Base-by-base conservation (phyloP, 2,797 vertebrate species). In the Sternarchorhynchus goeldii region DNA sequence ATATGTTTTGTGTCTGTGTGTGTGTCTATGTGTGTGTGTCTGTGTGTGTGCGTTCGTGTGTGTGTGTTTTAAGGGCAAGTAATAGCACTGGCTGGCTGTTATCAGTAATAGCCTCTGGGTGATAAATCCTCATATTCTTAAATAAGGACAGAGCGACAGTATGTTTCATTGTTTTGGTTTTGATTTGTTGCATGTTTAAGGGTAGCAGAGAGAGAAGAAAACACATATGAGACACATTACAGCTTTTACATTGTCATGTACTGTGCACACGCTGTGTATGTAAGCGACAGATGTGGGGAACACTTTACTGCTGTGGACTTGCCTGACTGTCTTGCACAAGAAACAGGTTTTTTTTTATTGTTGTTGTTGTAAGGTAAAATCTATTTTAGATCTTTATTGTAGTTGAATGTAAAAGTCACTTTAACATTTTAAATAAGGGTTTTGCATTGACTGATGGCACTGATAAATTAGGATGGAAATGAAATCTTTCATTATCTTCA, bases 391-490 rank as follows among this genome's bases (percentile, higher is more conserved):
- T 85, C 81, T 29, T 87, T 86, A 91, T 89, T 86, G 85, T 82
- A 84, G 85, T 85, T 90, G 89, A 91, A 88, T 80, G 87, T 84
- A 70, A 84, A 75, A 82, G 75, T 80, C 79, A 41, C 69, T 82
- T 82, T 83, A 82, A 83, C 83, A 85, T 78, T 84, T 81, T 45
- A 63, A 80, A 79, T 77, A 65, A 68, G 81, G 73, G 83, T 74
- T 81, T 60, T 83, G 78, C 79, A 79, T 76, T 90, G 89, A 91
- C 88, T 89, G 92, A 91, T 92, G 90, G 86, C 87, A 60, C 77
- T 91, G 91, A 92, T 91, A 90, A 91, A 93, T 92, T 91, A 89
- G 91, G 91, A 92, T 91, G 90, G 89, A 93, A 92, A 93, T 92
- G 87, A 85, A 91, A 90, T 89, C 88, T 87, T 91, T 89, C 90